Evolutionary conservation across 2,888 invertebrate species (phyloP).

Genomic region (Silvanus unidentatus): DNA sequence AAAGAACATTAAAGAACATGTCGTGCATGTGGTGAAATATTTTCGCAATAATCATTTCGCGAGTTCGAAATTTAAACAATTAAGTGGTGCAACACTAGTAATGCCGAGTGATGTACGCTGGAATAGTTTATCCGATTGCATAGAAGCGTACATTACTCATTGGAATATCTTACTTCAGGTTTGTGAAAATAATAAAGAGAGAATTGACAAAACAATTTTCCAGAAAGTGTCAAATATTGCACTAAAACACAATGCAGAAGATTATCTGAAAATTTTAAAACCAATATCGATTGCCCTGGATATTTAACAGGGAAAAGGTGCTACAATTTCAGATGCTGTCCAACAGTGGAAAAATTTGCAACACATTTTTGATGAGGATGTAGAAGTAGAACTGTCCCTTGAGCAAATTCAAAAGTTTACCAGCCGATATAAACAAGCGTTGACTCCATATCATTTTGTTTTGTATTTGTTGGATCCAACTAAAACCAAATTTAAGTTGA

Average conservation of each 20-base stretch:
- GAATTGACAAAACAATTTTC: conserved; percentile 9
- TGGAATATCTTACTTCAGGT: conserved; percentile 7
- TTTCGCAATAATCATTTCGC: conserved; percentile 7
- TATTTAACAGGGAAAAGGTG: conserved; percentile 10
- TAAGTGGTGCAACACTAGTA: conserved; percentile 1
- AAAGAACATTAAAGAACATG: neutral
- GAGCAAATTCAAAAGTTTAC: conserved; percentile 5
- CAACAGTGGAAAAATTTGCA: conserved; percentile 11
- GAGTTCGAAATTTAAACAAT: conserved; percentile 7
- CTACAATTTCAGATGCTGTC: conserved; percentile 13
- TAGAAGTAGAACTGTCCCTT: conserved; percentile 6
- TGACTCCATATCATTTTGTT: conserved; percentile 10
- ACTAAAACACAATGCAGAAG: conserved; percentile 10
- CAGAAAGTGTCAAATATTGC: conserved; percentile 11
- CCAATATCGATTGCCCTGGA: conserved; percentile 14
- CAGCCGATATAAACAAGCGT: conserved; percentile 9
- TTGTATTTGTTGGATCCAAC: conserved; percentile 7
- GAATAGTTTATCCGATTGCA: conserved; percentile 4
- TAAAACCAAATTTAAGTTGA: neutral
- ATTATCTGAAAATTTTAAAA: conserved; percentile 13
- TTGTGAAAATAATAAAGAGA: conserved; percentile 7
- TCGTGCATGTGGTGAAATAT: conserved; percentile 1
- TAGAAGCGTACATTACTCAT: conserved; percentile 12
- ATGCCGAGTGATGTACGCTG: conserved; percentile 6
- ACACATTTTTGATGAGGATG: conserved; percentile 8